Percentiles rank a stretch among this genome's conserved stretches.
phyloP scores from a whole-genome alignment of 2,888 invertebrate genomes.

The Anagyrus pseudococci region DNA sequence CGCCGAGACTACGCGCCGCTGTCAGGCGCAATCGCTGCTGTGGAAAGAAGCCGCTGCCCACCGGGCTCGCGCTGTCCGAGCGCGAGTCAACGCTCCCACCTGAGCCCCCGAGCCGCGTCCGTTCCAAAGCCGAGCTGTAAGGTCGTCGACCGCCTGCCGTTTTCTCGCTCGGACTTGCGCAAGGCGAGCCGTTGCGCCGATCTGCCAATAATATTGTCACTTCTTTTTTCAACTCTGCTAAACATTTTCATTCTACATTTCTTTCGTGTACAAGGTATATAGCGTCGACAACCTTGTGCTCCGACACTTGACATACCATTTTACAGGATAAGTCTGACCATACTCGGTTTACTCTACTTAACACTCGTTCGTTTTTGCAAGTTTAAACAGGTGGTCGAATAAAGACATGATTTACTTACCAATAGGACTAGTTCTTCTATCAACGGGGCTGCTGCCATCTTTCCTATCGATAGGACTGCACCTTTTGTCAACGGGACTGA shows the following conservation, averaged over 20 bases:
- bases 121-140: conserved; percentile 57
- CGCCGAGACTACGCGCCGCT: conserved; percentile 51
- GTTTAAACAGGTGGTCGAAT: too few relatives aligned
- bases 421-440: conserved; percentile 50
- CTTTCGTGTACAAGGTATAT: too few relatives aligned
- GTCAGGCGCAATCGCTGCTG: conserved; percentile 53
- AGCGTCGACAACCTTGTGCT: too few relatives aligned
- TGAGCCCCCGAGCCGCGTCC: conserved; percentile 56
- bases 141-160: conserved; percentile 61
- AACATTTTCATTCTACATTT: too few relatives aligned
- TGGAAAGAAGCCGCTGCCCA: conserved; percentile 48
- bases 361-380: too few relatives aligned
- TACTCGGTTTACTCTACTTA: conserved; percentile 1
- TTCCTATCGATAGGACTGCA: conserved; percentile 47
- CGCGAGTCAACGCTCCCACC: conserved; percentile 58
- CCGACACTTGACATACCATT: too few relatives aligned
- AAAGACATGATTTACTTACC: conserved; percentile 39
- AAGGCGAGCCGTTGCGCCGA: conserved; percentile 50
- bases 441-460: conserved; percentile 50
- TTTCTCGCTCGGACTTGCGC: conserved; percentile 63
- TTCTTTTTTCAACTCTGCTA: too few relatives aligned
- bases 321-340: too few relatives aligned
- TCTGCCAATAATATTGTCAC: conserved; percentile 14
- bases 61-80: conserved; percentile 57
- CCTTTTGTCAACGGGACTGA: conserved; percentile 54